A percentile compares a stretch with the other conserved stretches of the same genome.
Conservation (phyloP, 2,113 vertebrate species). For the Protobothrops mucrosquamatus region DNA sequence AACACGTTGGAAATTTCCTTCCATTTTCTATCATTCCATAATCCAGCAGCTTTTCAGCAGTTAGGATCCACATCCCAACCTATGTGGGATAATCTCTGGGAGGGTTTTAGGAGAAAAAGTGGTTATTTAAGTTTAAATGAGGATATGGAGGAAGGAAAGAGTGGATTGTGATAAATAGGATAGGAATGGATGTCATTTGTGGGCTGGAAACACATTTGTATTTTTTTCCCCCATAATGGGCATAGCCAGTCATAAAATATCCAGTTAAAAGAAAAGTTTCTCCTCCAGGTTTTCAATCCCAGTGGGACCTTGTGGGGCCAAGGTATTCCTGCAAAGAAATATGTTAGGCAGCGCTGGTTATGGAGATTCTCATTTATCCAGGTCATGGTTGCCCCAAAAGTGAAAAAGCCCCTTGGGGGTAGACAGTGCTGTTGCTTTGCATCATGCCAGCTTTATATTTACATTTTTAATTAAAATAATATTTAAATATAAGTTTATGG, state of each 20-base stretch:
- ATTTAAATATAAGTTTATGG: background rate
- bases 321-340: background rate
- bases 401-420: background rate
- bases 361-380: background rate
- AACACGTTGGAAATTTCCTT: constrained; percentile 12
- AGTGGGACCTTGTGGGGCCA: background rate
- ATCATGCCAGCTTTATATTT: background rate
- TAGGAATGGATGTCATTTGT: background rate
- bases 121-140: constrained; percentile 8
- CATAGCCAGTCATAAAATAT: background rate
- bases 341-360: background rate
- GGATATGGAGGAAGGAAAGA: constrained; percentile 21
- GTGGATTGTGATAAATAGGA: background rate
- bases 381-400: background rate
- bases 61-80: background rate
- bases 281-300: background rate
- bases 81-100: background rate
- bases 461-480: background rate
- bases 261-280: background rate
- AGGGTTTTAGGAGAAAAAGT: constrained; percentile 19
- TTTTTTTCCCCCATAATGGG: background rate
- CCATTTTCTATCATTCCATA: background rate
- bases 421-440: background rate
- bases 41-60: constrained; percentile 6
- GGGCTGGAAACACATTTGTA: background rate